phyloP scores from a whole-genome alignment of 2,113 vertebrate species.

The Procavia capensis region DNA sequence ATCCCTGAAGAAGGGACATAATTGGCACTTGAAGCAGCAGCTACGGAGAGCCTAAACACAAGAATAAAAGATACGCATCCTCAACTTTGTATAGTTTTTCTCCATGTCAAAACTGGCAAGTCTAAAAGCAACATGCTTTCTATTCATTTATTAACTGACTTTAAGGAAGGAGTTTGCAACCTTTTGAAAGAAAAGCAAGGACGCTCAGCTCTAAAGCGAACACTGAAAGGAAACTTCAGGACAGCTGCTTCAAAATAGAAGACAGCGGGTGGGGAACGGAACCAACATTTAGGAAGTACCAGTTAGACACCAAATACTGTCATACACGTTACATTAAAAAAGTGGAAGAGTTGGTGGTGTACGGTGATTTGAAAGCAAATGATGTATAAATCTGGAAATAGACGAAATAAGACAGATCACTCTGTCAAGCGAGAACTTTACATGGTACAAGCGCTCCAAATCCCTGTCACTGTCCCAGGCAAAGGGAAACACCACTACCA shows the following conservation, averaged over 20 bases:
- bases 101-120: conserved; percentile 19
- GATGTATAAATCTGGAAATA: conserved; percentile 15
- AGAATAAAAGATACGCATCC: not conserved
- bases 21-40: not conserved
- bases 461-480: not conserved
- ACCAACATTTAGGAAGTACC: conserved; percentile 13
- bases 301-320: not conserved
- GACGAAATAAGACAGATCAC: not conserved
- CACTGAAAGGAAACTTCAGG: not conserved
- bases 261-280: not conserved
- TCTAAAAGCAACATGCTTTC: conserved; percentile 29
- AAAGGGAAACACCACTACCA: not conserved
- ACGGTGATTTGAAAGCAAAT: not conserved
- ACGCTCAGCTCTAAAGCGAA: not conserved
- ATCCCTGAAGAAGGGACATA: conserved; percentile 23
- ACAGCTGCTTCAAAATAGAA: not conserved
- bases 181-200: conserved; percentile 49
- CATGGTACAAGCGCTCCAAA: not conserved
- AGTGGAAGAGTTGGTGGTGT: not conserved
- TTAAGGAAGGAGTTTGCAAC: not conserved
- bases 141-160: conserved; percentile 11
- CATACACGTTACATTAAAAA: conserved; percentile 15
- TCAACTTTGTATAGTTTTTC: conserved; percentile 36
- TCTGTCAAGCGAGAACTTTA: not conserved
- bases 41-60: conserved; percentile 3